phyloP scores from a whole-genome alignment of 2,113 vertebrate genomes.

The Ageneiosus marmoratus region DNA sequence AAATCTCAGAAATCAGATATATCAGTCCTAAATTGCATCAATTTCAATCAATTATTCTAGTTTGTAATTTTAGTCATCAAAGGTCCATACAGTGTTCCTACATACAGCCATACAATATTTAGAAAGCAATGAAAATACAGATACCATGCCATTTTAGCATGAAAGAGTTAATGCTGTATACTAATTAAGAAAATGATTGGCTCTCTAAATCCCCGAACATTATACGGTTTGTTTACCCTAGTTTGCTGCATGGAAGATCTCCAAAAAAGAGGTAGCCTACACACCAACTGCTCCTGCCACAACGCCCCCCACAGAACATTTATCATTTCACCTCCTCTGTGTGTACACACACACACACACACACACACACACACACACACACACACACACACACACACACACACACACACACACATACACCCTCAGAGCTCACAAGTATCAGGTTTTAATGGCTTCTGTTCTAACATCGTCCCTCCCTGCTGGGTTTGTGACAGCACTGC shows the following conservation, averaged over 20 bases:
- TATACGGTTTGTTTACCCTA: background rate
- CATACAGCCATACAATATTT: background rate
- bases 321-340: conserved; percentile 45
- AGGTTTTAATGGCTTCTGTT: conserved; percentile 25
- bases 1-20: too few relatives aligned
- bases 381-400: conserved; percentile 33
- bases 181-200: background rate
- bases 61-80: background rate
- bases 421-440: conserved; percentile 32
- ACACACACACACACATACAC: background rate
- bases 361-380: conserved; percentile 5
- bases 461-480: background rate
- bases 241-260: background rate
- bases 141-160: background rate
- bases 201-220: background rate
- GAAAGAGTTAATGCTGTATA: background rate
- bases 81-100: background rate
- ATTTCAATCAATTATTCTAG: too few relatives aligned
- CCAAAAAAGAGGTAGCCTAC: background rate
- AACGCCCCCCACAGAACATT: conserved; percentile 29
- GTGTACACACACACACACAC: conserved; percentile 3
- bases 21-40: background rate
- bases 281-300: conserved; percentile 2
- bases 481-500: conserved; percentile 14
- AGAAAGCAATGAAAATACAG: background rate